phyloP scores from a whole-genome alignment of 2,888 invertebrate species.

The Mamestra brassicae region DNA sequence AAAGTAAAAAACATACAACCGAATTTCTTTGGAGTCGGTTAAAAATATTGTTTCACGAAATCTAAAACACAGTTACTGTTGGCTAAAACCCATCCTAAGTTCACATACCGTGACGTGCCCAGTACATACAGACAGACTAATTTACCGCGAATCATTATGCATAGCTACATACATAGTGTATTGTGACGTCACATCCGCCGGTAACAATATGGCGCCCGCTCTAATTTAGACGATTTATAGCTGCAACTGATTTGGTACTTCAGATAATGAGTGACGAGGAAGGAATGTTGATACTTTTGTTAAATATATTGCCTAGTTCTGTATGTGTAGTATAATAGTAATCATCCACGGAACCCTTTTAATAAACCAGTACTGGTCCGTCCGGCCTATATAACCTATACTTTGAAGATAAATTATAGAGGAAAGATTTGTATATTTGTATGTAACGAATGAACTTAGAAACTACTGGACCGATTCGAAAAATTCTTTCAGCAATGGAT shows the following conservation, averaged over 20 bases:
- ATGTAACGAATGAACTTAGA: no score
- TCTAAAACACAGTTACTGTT: not conserved
- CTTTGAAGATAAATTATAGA: no score
- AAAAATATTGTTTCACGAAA: not conserved
- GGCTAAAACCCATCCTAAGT: conserved; percentile 1
- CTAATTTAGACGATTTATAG: conserved; percentile 59
- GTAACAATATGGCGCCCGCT: conserved; percentile 59
- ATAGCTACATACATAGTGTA: conserved; percentile 26
- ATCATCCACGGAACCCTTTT: no score
- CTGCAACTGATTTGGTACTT: conserved; percentile 50
- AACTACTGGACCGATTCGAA: no score
- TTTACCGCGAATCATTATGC: conserved; percentile 57
- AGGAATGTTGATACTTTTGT: conserved; percentile 24
- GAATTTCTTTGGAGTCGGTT: no score
- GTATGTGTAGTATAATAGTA: no score
- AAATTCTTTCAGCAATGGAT: no score
- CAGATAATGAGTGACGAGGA: conserved; percentile 5
- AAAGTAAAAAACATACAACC: no score
- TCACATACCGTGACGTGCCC: conserved; percentile 19
- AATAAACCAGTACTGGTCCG: no score
- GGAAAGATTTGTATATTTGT: no score
- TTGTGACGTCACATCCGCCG: conserved; percentile 62
- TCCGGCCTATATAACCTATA: no score
- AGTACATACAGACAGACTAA: conserved; percentile 23
- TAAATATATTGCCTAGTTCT: not conserved